These are phyloP conservation scores for Trachymyrmex cornetzi DNA, from an alignment of 1,140 invertebrate genomes.

Conservation along the genomic window DNA sequence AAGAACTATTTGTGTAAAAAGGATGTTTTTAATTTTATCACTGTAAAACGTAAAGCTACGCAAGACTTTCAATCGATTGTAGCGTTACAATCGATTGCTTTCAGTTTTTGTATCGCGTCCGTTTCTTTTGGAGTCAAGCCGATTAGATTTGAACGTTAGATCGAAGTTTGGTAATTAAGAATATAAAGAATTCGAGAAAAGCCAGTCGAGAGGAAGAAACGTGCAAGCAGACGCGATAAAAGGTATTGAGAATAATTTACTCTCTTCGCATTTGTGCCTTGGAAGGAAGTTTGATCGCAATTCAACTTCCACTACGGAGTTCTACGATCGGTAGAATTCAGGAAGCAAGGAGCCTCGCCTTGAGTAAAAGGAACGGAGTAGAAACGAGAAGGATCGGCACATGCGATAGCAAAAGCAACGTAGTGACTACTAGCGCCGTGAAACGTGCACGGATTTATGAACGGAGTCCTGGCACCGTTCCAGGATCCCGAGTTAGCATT, in stretches of 20 bases:
- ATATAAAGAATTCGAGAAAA: conserved; percentile 21
- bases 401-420: conserved; percentile 77
- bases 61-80: not conserved
- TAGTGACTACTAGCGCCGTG: conserved; percentile 74
- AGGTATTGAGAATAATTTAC: conserved; percentile 37
- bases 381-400: conserved; percentile 70
- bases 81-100: not conserved
- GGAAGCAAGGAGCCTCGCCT: conserved; percentile 14
- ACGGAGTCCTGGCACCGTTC: conserved; percentile 82
- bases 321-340: conserved; percentile 28
- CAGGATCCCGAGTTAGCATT: conserved; percentile 82
- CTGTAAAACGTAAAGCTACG: not conserved
- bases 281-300: conserved; percentile 55
- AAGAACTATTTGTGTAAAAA: not conserved
- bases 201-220: conserved; percentile 1
- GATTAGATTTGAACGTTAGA: conserved; percentile 25
- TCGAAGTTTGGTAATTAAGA: conserved; percentile 33
- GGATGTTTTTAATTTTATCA: conserved; percentile 26
- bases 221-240: conserved; percentile 17
- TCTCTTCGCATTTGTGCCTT: conserved; percentile 6
- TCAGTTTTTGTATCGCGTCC: not conserved
- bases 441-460: conserved; percentile 85
- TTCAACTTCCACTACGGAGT: conserved; percentile 33
- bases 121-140: not conserved
- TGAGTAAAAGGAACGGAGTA: conserved; percentile 34